Conservation (phyloP, 2,888 invertebrate species). For the Leucophora obtusa region DNA sequence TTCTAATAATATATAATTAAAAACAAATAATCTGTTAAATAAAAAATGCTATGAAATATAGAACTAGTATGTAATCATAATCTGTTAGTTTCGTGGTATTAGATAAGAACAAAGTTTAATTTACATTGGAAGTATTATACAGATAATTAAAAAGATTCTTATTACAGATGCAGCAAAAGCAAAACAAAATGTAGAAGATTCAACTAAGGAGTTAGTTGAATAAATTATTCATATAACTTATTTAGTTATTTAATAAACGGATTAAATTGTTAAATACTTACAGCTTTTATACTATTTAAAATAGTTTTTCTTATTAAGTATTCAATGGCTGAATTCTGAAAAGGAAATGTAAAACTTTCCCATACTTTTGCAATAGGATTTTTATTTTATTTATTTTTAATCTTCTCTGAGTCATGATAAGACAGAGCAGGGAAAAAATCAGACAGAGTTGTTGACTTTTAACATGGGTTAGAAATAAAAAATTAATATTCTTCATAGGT, state of each 20-base stretch:
- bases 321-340: background rate
- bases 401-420: constrained; percentile 21
- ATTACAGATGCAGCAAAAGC: background rate
- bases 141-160: background rate
- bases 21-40: background rate
- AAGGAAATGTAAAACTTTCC: background rate
- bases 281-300: background rate
- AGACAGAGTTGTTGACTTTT: background rate
- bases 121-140: background rate
- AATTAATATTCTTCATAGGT: constrained; percentile 28
- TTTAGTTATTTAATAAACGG: background rate
- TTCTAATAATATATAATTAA: background rate
- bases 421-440: background rate
- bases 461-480: background rate
- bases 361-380: background rate
- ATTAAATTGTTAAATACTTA: background rate
- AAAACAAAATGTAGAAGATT: background rate
- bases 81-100: background rate
- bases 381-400: constrained; percentile 9
- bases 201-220: background rate
- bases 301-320: background rate
- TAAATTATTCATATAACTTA: background rate
- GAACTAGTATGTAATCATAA: background rate
- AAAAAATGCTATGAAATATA: background rate
- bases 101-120: background rate